A percentile compares a stretch with the other conserved stretches of the same genome.
These are phyloP conservation scores for Drosophila kanekoi DNA, from an alignment of 2,888 invertebrate genomes.

Conservation along the genomic window DNA sequence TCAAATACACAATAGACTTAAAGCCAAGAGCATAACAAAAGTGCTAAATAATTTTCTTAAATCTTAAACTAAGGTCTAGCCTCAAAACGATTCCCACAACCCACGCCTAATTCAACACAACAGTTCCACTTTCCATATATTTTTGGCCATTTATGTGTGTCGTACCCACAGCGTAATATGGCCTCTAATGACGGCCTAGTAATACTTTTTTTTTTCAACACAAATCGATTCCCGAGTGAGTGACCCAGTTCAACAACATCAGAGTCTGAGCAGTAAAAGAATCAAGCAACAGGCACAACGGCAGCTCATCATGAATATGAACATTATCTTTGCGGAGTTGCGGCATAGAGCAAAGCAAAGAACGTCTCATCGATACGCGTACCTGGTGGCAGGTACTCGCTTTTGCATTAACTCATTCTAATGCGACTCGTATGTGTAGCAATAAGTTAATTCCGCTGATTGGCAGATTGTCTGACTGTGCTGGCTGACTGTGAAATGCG, in stretches of 20 bases:
- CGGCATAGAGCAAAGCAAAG: constrained; percentile 22
- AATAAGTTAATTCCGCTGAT: constrained; percentile 68
- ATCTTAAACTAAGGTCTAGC: too few species aligned
- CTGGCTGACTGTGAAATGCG: constrained; percentile 61
- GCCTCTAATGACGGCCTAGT: constrained; percentile 51
- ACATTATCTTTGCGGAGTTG: constrained; percentile 10
- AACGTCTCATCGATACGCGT: constrained; percentile 49
- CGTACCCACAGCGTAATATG: neutral
- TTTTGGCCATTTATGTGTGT: constrained; percentile 16
- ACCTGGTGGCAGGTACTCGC: constrained; percentile 23
- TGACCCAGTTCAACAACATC: constrained; percentile 56
- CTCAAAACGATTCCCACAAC: too few species aligned
- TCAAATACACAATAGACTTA: too few species aligned
- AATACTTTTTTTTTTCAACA: constrained; percentile 50
- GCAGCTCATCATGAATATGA: constrained; percentile 24
- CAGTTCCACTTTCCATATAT: too few species aligned
- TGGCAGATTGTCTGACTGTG: constrained; percentile 49
- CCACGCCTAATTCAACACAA: too few species aligned
- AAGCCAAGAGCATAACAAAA: too few species aligned
- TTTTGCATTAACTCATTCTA: constrained; percentile 48
- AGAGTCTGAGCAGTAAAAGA: constrained; percentile 20
- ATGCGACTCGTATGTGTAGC: constrained; percentile 22
- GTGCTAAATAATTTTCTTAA: neutral
- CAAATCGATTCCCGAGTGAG: constrained; percentile 44
- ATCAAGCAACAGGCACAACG: constrained; percentile 12